phyloP scores from a whole-genome alignment of 2,888 invertebrate genomes.

The Dryobota labecula region DNA sequence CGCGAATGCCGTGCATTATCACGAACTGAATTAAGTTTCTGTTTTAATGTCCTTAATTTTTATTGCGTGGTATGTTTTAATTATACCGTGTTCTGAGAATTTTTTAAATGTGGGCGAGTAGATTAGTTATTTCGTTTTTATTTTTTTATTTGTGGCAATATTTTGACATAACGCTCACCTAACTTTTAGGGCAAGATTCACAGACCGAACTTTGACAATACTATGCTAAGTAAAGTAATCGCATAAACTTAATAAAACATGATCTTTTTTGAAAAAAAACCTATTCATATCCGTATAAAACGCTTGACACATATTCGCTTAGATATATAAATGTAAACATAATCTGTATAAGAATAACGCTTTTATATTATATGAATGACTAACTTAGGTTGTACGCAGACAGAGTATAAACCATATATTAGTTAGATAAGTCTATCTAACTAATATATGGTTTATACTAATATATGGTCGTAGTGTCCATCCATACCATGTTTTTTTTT shows the following conservation, averaged over 20 bases:
- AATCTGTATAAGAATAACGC: neutral
- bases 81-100: constrained; percentile 32
- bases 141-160: neutral
- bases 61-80: constrained; percentile 48
- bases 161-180: neutral
- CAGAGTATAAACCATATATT: neutral
- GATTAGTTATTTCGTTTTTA: constrained; percentile 6
- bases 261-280: neutral
- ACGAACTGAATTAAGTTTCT: constrained; percentile 47
- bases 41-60: constrained; percentile 39
- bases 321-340: neutral
- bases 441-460: no score
- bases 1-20: constrained; percentile 56
- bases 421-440: no score
- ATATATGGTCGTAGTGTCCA: no score
- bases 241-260: no score
- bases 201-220: no score
- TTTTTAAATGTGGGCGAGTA: constrained; percentile 19
- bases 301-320: neutral
- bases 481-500: no score
- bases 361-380: neutral
- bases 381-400: neutral
- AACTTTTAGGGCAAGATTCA: neutral
- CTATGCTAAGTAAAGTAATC: neutral
- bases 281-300: neutral